Conservation (phyloP, 2,888 invertebrate genomes). For the Tachina grossa region DNA sequence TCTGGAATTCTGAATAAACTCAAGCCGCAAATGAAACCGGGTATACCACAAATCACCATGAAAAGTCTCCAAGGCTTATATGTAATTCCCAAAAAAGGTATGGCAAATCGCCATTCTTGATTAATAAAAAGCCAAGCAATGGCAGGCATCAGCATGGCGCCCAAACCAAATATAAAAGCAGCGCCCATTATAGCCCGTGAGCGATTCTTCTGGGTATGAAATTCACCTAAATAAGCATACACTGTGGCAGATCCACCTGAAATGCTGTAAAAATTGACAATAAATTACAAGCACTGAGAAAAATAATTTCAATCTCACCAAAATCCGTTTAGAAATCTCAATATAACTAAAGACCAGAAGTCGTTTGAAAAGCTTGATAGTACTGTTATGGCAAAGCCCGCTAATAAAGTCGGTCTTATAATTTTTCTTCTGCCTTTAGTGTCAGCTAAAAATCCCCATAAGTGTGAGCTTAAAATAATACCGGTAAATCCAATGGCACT, state of each 20-base stretch:
- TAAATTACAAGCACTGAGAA: background rate
- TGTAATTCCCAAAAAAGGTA: slow-evolving; percentile 75
- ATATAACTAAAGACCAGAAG: slow-evolving; percentile 83
- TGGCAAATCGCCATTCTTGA: slow-evolving; percentile 77
- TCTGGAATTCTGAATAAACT: slow-evolving; percentile 79
- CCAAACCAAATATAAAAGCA: slow-evolving; percentile 79
- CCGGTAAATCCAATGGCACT: slow-evolving; percentile 82
- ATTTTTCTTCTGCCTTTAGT: slow-evolving; percentile 83
- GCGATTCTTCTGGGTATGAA: slow-evolving; percentile 83
- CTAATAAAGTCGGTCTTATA: slow-evolving; percentile 83
- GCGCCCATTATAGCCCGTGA: slow-evolving; percentile 82
- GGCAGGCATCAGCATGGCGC: slow-evolving; percentile 79
- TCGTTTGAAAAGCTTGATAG: slow-evolving; percentile 83
- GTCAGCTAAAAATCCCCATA: slow-evolving; percentile 85
- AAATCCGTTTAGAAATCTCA: slow-evolving; percentile 84
- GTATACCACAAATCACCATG: slow-evolving; percentile 79
- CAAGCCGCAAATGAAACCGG: slow-evolving; percentile 77
- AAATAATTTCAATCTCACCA: slow-evolving; percentile 80
- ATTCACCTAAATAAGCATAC: slow-evolving; percentile 84
- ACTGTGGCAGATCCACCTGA: slow-evolving; percentile 84
- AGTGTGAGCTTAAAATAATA: slow-evolving; percentile 84
- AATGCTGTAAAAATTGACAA: slow-evolving; percentile 74
- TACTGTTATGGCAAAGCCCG: slow-evolving; percentile 83
- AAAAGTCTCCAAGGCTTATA: slow-evolving; percentile 81
- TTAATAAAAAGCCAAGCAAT: slow-evolving; percentile 80